phyloP scores from a whole-genome alignment of 2,113 vertebrate genomes.

The Urocolius indicus region DNA sequence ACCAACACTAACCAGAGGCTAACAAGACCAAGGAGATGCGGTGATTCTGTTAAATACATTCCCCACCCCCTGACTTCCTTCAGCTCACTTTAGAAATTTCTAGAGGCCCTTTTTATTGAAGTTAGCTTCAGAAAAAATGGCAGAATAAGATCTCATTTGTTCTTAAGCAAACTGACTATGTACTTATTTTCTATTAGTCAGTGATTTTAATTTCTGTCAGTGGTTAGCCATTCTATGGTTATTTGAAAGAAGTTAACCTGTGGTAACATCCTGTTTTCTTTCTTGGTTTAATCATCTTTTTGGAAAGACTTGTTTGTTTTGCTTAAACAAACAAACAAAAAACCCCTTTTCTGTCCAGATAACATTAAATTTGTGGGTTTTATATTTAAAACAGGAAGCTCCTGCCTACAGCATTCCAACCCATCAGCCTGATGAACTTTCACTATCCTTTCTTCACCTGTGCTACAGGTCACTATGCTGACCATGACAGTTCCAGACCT shows the following conservation, averaged over 20 bases:
- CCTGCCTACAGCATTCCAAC: background rate
- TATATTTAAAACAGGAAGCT: constrained; percentile 23
- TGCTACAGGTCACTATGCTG: background rate
- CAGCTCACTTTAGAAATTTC: background rate
- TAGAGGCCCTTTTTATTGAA: background rate
- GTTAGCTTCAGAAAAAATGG: background rate
- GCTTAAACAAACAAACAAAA: background rate
- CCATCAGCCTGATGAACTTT: background rate
- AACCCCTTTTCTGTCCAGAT: background rate
- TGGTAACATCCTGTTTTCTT: background rate
- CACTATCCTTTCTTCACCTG: background rate
- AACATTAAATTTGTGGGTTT: background rate
- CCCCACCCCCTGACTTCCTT: background rate
- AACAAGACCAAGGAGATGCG: background rate
- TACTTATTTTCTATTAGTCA: background rate
- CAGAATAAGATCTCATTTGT: background rate
- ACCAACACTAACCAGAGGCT: background rate
- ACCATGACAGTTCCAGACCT: background rate
- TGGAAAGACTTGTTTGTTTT: background rate
- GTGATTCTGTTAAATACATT: background rate
- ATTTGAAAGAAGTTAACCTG: background rate
- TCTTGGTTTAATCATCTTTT: background rate
- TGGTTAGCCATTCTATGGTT: background rate
- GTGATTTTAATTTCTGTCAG: background rate
- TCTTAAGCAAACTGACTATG: background rate